A percentile compares a stretch with the other conserved stretches of the same genome.
phyloP scores from a whole-genome alignment of 2,113 vertebrate genomes.

The Stomatorhinus ivindoensis region DNA sequence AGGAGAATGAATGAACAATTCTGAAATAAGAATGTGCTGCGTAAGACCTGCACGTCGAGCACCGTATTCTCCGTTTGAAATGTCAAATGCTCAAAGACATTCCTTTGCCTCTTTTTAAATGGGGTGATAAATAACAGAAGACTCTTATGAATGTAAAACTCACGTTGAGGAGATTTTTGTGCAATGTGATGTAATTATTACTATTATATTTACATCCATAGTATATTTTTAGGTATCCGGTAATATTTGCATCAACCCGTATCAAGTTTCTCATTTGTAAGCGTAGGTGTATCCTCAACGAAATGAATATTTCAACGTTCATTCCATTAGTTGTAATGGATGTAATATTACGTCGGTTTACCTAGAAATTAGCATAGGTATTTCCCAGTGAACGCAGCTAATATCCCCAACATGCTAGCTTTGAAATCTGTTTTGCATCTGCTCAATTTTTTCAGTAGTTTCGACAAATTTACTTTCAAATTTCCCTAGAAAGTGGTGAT shows the following conservation, averaged over 20 bases:
- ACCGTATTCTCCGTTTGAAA: background rate
- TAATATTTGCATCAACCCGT: background rate
- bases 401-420: background rate
- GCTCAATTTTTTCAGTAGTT: background rate
- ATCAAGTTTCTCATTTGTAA: background rate
- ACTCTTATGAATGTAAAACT: background rate
- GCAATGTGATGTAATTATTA: background rate
- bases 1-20: background rate
- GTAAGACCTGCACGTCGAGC: conserved; percentile 11
- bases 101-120: background rate
- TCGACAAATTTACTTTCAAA: background rate
- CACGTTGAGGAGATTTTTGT: background rate
- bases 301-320: background rate
- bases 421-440: background rate
- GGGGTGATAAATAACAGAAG: background rate
- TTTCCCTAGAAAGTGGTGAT: background rate
- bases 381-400: background rate
- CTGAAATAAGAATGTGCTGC: background rate
- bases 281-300: background rate
- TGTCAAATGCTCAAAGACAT: conserved; percentile 5
- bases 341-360: background rate
- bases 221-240: background rate
- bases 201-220: background rate
- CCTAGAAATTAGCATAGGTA: background rate
- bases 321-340: background rate